phyloP scores from a whole-genome alignment of 2,797 vertebrate genomes.

The Limnodromus scolopaceus region DNA sequence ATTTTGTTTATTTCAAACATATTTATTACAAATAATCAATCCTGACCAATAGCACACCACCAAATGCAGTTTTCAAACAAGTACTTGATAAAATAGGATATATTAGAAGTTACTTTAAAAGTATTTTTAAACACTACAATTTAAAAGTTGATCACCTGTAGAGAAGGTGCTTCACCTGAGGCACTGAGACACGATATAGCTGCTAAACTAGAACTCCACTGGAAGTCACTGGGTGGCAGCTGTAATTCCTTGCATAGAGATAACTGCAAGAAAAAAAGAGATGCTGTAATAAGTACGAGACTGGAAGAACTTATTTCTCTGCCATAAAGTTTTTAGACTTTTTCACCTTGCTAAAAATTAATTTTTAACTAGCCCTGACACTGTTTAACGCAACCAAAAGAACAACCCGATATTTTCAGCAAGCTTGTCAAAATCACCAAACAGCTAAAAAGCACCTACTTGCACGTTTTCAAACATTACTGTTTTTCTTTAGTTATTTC shows the following conservation, averaged over 20 bases:
- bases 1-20: neutral
- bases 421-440: neutral
- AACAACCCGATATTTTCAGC: neutral
- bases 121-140: neutral
- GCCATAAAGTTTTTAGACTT: neutral
- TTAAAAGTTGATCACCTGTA: conserved; percentile 78
- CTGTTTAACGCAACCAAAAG: neutral
- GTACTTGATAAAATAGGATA: neutral
- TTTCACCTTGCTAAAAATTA: neutral
- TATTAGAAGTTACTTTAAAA: neutral
- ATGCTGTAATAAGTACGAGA: neutral
- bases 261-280: conserved; percentile 77
- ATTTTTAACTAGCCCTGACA: neutral
- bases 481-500: neutral
- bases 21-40: neutral
- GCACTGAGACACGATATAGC: conserved; percentile 77
- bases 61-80: neutral
- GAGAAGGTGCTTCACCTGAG: conserved; percentile 79
- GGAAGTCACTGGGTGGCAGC: conserved; percentile 87
- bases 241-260: conserved; percentile 95
- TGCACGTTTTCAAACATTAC: neutral
- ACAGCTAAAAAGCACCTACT: neutral
- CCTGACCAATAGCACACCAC: neutral
- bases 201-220: conserved; percentile 85
- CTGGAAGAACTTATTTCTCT: neutral